Evolutionary conservation across 2,888 invertebrate species (phyloP).

Genomic region (Cenopis cana): DNA sequence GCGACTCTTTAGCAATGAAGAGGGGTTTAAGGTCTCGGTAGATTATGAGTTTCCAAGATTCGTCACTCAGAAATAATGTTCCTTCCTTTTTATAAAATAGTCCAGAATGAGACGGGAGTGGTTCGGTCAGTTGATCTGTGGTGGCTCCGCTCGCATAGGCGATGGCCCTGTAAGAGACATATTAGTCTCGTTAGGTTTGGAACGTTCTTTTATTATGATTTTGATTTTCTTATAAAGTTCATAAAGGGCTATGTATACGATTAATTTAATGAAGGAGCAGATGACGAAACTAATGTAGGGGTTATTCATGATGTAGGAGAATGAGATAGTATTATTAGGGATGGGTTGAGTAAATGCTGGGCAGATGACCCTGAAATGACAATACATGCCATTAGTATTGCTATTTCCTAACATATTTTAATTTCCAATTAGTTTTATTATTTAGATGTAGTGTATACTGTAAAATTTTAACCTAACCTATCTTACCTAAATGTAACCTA

Average conservation of each 20-base stretch:
- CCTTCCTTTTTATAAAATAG: slow-evolving; percentile 48
- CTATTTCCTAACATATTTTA: too few relatives aligned
- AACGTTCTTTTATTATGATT: not conserved
- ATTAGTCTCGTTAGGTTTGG: slow-evolving; percentile 8
- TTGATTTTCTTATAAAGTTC: slow-evolving; percentile 1
- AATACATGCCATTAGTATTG: not conserved
- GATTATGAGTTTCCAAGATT: slow-evolving; percentile 50
- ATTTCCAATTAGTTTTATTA: too few relatives aligned
- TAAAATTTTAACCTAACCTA: too few relatives aligned
- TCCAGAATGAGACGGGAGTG: slow-evolving; percentile 47
- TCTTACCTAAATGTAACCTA: too few relatives aligned
- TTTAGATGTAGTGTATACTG: too few relatives aligned
- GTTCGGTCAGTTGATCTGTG: slow-evolving; percentile 24
- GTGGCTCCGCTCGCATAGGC: slow-evolving; percentile 9
- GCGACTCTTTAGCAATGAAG: slow-evolving; percentile 48
- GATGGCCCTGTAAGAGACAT: slow-evolving; percentile 30
- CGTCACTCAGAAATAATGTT: slow-evolving; percentile 42
- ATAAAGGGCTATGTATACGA: slow-evolving; percentile 33
- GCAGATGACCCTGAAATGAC: slow-evolving; percentile 31
- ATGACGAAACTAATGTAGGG: slow-evolving; percentile 46
- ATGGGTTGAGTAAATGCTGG: slow-evolving; percentile 24
- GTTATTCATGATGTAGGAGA: slow-evolving; percentile 41
- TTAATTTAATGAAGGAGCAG: slow-evolving; percentile 44
- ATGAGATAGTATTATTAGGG: slow-evolving; percentile 5
- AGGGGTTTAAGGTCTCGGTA: slow-evolving; percentile 49